Conservation (phyloP, 2,797 vertebrate species). For the Neosilurus mollespiculum region DNA sequence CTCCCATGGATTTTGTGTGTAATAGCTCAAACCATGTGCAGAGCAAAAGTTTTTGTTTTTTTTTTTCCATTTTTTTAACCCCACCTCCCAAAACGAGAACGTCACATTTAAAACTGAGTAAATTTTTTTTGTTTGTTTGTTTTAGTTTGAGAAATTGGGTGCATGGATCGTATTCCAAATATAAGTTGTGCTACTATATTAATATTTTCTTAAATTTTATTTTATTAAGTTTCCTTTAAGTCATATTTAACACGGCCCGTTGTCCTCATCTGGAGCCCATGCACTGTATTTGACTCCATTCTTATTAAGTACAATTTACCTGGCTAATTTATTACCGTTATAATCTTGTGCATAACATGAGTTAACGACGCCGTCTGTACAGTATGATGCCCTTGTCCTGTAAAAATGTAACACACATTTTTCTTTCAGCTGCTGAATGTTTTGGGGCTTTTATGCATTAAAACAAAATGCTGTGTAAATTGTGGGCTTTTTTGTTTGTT, state of each 20-base stretch:
- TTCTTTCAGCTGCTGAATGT: constrained; percentile 5
- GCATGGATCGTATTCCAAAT: background rate
- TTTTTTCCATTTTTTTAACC: no score
- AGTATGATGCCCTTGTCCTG: constrained; percentile 1
- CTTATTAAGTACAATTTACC: background rate
- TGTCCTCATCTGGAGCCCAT: background rate
- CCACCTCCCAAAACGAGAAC: no score
- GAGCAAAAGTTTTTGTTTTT: background rate
- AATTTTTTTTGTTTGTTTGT: background rate
- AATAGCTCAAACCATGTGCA: background rate
- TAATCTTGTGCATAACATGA: constrained; percentile 1
- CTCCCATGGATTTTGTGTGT: background rate
- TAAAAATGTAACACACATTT: constrained; percentile 2
- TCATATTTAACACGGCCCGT: constrained; percentile 3
- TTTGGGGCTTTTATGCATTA: constrained; percentile 33
- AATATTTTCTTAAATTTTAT: constrained; percentile 2
- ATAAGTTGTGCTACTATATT: background rate
- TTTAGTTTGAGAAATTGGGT: background rate
- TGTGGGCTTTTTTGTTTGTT: no score
- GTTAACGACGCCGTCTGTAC: constrained; percentile 14
- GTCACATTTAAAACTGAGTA: background rate
- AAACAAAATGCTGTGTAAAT: background rate
- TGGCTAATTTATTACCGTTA: constrained; percentile 31
- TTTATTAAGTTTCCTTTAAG: background rate
- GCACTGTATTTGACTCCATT: background rate